Evolutionary conservation across 2,888 invertebrate species (phyloP).

Genomic region (Myopa testacea): DNA sequence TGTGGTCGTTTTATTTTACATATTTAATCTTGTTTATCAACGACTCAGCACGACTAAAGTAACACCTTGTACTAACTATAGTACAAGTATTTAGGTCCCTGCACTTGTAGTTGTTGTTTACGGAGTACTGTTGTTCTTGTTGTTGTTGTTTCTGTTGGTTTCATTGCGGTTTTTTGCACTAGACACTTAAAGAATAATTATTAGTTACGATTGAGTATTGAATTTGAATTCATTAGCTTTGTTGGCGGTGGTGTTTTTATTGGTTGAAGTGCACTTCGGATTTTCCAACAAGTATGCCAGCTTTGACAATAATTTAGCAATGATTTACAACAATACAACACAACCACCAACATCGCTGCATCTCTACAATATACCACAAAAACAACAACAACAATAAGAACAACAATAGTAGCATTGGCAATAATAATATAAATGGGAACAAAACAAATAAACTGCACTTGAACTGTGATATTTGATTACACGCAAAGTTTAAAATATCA

Average conservation of each 20-base stretch:
- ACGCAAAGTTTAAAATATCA: conserved; percentile 50
- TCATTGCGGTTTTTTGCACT: background rate
- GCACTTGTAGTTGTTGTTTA: conserved; percentile 3
- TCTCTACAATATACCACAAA: background rate
- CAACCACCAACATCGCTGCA: conserved; percentile 22
- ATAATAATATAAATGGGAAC: background rate
- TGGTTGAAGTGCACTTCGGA: conserved; percentile 54
- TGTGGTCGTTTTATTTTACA: conserved; percentile 21
- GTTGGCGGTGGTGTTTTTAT: background rate
- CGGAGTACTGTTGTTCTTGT: background rate
- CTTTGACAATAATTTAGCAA: conserved; percentile 41
- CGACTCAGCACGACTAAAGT: conserved; percentile 1
- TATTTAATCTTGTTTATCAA: conserved; percentile 23
- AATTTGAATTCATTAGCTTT: conserved; percentile 17
- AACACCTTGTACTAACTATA: background rate
- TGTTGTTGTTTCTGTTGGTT: background rate
- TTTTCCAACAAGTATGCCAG: background rate
- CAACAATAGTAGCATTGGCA: conserved; percentile 2
- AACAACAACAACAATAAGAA: conserved; percentile 20
- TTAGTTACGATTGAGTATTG: conserved; percentile 22
- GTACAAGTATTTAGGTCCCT: background rate
- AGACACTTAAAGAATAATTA: background rate
- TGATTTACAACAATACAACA: conserved; percentile 1
- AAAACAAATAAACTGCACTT: conserved; percentile 51
- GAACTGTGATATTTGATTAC: conserved; percentile 56